Conservation (phyloP, 2,797 vertebrate genomes). For the Crypturellus tataupa region DNA sequence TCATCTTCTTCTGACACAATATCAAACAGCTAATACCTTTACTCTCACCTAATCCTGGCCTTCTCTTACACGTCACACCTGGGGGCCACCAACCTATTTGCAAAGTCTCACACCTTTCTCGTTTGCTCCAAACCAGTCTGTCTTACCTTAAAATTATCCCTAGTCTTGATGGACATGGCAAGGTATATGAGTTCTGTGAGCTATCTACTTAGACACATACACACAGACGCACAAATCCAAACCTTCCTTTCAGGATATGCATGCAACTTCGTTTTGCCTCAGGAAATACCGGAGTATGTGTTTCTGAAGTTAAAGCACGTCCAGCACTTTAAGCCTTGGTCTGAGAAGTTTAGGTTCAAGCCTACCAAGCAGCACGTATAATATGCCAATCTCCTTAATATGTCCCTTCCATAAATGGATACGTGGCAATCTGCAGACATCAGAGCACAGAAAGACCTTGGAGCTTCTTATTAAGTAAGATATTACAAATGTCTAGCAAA, state of each 20-base stretch:
- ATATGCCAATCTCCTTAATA: slow-evolving; percentile 17
- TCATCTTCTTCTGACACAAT: slow-evolving; percentile 44
- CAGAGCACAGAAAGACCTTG: background rate
- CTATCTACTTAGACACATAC: background rate
- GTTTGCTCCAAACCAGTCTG: background rate
- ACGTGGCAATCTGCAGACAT: slow-evolving; percentile 14
- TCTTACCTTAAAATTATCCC: background rate
- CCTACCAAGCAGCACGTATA: background rate
- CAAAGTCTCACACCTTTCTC: background rate
- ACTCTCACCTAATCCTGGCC: slow-evolving; percentile 17
- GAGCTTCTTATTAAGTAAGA: slow-evolving; percentile 52
- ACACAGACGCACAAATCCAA: background rate
- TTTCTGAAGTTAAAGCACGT: slow-evolving; percentile 1
- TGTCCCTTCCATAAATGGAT: background rate
- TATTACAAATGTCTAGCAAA: slow-evolving; percentile 11
- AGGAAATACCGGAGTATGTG: background rate
- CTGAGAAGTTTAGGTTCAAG: slow-evolving; percentile 3
- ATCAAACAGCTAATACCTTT: background rate
- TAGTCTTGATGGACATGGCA: background rate
- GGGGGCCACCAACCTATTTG: background rate
- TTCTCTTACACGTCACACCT: slow-evolving; percentile 16
- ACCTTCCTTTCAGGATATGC: background rate
- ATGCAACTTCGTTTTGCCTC: background rate
- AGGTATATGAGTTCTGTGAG: background rate
- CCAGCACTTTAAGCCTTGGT: background rate